A percentile compares a stretch with the other conserved stretches of the same genome.
These are phyloP conservation scores for Phalacrocorax carbo DNA, from an alignment of 2,113 vertebrate genomes.

Conservation along the genomic window DNA sequence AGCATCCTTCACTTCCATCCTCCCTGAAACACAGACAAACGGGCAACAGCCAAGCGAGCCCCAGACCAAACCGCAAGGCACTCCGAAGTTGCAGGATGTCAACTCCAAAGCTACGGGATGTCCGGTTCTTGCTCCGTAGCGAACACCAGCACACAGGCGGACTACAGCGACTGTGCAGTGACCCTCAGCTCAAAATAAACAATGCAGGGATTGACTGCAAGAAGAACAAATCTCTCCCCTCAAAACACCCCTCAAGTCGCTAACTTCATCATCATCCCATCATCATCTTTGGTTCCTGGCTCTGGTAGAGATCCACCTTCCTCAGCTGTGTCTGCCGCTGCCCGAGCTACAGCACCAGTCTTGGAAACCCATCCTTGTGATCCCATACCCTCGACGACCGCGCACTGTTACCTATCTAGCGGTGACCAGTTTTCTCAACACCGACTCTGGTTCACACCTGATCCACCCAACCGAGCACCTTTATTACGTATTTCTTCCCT, in stretches of 20 bases:
- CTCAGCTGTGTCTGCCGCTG: not conserved
- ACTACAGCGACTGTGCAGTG: accelerated
- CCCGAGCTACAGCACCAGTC: accelerated
- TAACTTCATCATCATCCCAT: not conserved
- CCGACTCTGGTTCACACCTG: not conserved
- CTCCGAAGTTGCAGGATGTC: not conserved
- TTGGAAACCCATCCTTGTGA: not conserved
- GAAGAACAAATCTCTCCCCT: not conserved
- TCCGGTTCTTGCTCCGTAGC: not conserved
- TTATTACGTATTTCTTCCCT: accelerated
- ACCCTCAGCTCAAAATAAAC: not conserved
- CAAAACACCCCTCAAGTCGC: not conserved
- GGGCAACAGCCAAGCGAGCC: not conserved
- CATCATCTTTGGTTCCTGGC: accelerated
- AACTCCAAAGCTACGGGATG: not conserved
- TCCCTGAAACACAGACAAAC: not conserved
- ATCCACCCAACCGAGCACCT: not conserved
- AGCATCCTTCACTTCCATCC: not conserved
- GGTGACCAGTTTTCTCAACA: too few species aligned
- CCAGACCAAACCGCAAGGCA: accelerated
- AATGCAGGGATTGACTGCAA: accelerated
- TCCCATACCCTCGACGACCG: accelerated
- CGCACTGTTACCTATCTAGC: accelerated
- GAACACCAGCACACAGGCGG: accelerated
- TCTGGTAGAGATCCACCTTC: not conserved